Conservation (phyloP, 2,888 invertebrate species). For the Timandra comae region DNA sequence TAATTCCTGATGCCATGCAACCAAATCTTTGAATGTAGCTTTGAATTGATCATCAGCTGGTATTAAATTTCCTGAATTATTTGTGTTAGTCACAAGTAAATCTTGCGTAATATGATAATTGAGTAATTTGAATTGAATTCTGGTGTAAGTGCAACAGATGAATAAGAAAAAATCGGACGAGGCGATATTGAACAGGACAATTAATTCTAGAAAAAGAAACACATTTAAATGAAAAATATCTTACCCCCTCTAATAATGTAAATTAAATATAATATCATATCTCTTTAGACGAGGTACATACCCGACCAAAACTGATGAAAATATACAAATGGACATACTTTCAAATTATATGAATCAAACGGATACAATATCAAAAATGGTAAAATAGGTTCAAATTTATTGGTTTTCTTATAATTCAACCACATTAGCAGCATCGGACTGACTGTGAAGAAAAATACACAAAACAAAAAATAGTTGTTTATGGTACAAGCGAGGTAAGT, state of each 20-base stretch:
- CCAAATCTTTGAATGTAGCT: conserved; percentile 26
- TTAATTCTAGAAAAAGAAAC: conserved; percentile 1
- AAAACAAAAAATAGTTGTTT: too few relatives aligned
- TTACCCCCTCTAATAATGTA: neutral
- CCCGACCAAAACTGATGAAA: conserved; percentile 47
- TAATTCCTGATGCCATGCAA: conserved; percentile 44
- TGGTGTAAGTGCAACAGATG: conserved; percentile 39
- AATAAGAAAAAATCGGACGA: conserved; percentile 41
- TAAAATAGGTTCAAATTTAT: conserved; percentile 32
- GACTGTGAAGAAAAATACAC: conserved; percentile 30
- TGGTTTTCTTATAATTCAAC: conserved; percentile 34
- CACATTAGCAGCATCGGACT: conserved; percentile 34
- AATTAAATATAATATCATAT: neutral
- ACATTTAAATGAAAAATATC: neutral
- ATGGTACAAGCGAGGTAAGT: too few relatives aligned
- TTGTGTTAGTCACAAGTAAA: conserved; percentile 22
- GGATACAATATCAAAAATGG: conserved; percentile 50
- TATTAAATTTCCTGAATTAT: conserved; percentile 2
- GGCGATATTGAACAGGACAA: conserved; percentile 28
- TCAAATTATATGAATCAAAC: conserved; percentile 39
- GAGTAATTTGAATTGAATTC: conserved; percentile 43
- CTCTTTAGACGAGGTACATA: conserved; percentile 27
- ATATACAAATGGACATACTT: conserved; percentile 45
- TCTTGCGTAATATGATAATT: conserved; percentile 26
- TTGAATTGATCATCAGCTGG: conserved; percentile 21